Evolutionary conservation across 2,888 invertebrate species (phyloP), one percentile per base, ranked within the genome.

Genomic region (Drosophila melanosoma): DNA sequence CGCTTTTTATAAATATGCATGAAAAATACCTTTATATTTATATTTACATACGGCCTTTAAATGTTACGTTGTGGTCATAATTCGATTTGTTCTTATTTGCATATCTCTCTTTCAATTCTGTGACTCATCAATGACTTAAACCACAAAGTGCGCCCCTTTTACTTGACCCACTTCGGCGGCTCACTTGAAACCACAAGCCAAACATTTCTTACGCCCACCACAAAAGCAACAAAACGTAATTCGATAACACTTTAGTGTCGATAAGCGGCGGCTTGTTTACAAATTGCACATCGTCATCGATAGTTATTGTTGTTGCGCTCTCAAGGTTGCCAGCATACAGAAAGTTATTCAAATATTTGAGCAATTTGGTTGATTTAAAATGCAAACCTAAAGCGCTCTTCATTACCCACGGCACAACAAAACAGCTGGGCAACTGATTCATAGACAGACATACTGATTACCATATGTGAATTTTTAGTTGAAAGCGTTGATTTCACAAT

Each of bases 341-440:
- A 76, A 71, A 63, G 63, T 52, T 69, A 61, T 59, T 52, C 62
- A 68, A 87, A 82, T 74, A 82, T 82, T 78, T 77, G 45, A 79
- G 69, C 68, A 74, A 79, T 58, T 75, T 79, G 42, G 48, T 62
- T 79, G 73, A 69, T 87, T 84, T 79, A 82, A 77, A 80, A 83
- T 87, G 83, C 80, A 82, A 82, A 79, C 70, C 29, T 26, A n/a
- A 40, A 65, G 42, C 48, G 64, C 49, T 20, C 45, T 38, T 48
- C 26, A 56, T 63, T 56, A 57, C 61, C 59, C 73, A 73, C 56
- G 12, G 17, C 20, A 54, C 12, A 51, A 53, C 35, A 17, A 12
- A 35, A 49, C 63, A 76, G 67, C 59, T 57, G 59, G 54, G 33
- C 53, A n/a, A 65, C 8, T 42, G 49, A 61, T 61, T 32, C 49